A percentile compares a stretch with the other conserved stretches of the same genome.
phyloP scores from a whole-genome alignment of 30 jellyfish, hydroid and myxozoan genomes.

The Hydra vulgaris region DNA sequence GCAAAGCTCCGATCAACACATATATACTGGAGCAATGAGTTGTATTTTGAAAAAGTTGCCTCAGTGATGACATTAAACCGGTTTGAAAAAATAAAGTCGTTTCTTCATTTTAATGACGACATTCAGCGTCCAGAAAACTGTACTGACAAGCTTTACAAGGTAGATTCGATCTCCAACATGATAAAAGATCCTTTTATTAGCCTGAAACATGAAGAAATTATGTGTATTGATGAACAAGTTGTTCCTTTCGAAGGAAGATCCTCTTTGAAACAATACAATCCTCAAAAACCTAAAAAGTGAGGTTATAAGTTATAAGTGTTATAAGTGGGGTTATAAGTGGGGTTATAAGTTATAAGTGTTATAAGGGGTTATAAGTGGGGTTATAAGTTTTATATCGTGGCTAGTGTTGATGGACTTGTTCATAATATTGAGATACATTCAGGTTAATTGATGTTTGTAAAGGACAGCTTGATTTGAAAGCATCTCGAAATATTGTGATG shows the following conservation, averaged over 20 bases:
- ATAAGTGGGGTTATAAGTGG: no score
- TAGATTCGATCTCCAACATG: not conserved
- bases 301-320: slow-evolving; percentile 10
- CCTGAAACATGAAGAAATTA: not conserved
- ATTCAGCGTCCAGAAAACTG: not conserved
- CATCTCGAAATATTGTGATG: slow-evolving; percentile 25
- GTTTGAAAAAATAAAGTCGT: slow-evolving; percentile 4
- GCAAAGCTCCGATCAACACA: not conserved
- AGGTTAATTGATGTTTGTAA: slow-evolving; percentile 21
- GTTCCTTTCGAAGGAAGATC: slow-evolving; percentile 15
- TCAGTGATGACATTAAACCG: slow-evolving; percentile 6
- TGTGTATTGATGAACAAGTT: slow-evolving; percentile 17
- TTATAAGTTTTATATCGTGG: not conserved
- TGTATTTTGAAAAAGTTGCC: slow-evolving; percentile 1
- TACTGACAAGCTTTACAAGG: slow-evolving; percentile 1
- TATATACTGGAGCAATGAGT: slow-evolving; percentile 8
- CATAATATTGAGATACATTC: slow-evolving; percentile 10
- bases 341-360: slow-evolving; percentile 10
- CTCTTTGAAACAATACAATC: slow-evolving; percentile 5
- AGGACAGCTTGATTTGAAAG: slow-evolving; percentile 24
- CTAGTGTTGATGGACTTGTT: not conserved
- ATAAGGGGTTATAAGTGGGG: no score
- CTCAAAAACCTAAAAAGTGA: slow-evolving; percentile 7
- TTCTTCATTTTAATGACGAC: not conserved
- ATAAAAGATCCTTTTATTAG: not conserved